Evolutionary conservation across 2,888 invertebrate genomes (phyloP).

Genomic region (Idaea biselata): DNA sequence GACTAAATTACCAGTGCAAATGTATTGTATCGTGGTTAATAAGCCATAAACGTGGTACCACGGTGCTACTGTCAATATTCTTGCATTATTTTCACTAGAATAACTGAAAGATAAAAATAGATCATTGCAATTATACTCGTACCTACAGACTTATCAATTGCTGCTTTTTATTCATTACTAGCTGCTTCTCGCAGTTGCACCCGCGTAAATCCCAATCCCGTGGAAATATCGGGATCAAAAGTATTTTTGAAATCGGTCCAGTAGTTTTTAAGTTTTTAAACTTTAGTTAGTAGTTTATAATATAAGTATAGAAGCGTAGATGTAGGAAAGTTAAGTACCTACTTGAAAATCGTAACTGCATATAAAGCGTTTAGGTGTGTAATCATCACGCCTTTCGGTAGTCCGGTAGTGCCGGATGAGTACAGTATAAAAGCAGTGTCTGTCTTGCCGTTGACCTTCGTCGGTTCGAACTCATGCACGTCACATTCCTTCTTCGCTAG

Average conservation of each 20-base stretch:
- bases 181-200: no score
- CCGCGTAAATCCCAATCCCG: no score
- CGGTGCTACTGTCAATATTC: constrained; percentile 23
- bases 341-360: neutral
- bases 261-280: no score
- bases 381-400: constrained; percentile 43
- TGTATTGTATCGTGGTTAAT: constrained; percentile 81
- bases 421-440: constrained; percentile 35
- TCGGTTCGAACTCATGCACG: constrained; percentile 24
- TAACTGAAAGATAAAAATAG: constrained; percentile 10
- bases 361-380: constrained; percentile 31
- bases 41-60: constrained; percentile 56
- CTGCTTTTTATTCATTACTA: no score
- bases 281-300: no score
- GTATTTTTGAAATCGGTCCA: no score
- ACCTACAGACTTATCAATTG: neutral
- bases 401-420: constrained; percentile 42
- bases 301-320: no score
- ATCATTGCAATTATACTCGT: neutral
- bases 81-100: constrained; percentile 9
- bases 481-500: constrained; percentile 2
- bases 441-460: constrained; percentile 26
- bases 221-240: no score
- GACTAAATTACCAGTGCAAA: constrained; percentile 60
- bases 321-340: neutral